Base-by-base conservation (phyloP, 2,797 vertebrate genomes). In the Sus cebifrons region DNA sequence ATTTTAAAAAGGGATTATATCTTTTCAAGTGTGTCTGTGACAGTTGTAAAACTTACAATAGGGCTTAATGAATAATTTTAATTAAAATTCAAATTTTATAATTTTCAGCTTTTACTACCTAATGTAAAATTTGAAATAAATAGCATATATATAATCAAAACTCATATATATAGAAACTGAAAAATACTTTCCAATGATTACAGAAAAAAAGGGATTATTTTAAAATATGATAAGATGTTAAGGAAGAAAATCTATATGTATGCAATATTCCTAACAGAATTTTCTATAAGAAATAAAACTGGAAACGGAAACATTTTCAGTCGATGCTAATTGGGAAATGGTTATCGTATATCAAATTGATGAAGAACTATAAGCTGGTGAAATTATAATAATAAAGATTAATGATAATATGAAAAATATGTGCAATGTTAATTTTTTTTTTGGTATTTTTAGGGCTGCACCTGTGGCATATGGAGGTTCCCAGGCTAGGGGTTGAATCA, bases 101-200 rank as follows among this genome's bases (percentile, higher is more conserved):
- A 20, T 44, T 70, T 78, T 86, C 25, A 94, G 49, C 16, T 11
- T 40, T 96, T 58, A 86, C 36, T 90, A 65, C 18, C 6, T 60
- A 25, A 82, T 73, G 36, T 58, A 75, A 96, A 92, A 82, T 25
- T 85, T 3, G 74, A 94, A 86, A 88, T 81, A 92, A 96, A 87
- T 58, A 85, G 49, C 73, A 64, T n/a, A 84, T 16, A 67, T 32
- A 65, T 77, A 85, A 88, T 86, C n/a, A 90, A 86, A 94, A 74
- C 13, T 91, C 52, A 75, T 74, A 56, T 1, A 54, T 32, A 56
- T 18, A 56, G 73, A 71, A 95, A 96, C 15, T 78, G 25, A 95
- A 95, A 83, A 91, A 64, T 73, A 8, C 8, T 82, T 95, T 97
- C 70, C 74, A 77, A 91, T 96, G 56, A 52, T 64, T 84, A 67